Conservation (phyloP, 2,113 vertebrate species). For the Promerops cafer region DNA sequence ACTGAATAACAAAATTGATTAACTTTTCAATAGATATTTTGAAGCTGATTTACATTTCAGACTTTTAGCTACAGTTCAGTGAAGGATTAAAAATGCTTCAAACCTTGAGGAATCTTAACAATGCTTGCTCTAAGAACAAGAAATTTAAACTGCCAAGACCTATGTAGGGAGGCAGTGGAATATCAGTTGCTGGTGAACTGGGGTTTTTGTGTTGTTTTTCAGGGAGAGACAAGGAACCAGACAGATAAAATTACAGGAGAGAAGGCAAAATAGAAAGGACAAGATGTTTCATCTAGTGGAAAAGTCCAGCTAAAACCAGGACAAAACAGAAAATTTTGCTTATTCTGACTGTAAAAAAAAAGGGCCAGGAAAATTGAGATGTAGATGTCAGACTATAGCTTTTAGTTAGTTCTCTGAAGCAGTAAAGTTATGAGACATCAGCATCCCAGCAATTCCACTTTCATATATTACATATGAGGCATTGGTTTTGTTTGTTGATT, state of each 20-base stretch:
- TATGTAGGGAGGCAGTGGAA: neutral
- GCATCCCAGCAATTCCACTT: neutral
- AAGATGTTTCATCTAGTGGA: neutral
- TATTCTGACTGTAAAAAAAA: neutral
- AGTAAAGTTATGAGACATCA: neutral
- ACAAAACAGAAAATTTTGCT: neutral
- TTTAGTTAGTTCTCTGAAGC: neutral
- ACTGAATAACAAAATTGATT: neutral
- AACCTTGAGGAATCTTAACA: neutral
- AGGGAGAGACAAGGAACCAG: neutral
- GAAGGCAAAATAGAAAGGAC: neutral
- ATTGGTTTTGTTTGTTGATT: neutral
- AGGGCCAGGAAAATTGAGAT: neutral
- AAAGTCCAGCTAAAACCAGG: neutral
- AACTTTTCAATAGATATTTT: neutral
- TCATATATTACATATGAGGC: neutral
- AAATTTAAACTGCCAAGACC: neutral
- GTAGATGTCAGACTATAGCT: neutral
- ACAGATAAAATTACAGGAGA: neutral
- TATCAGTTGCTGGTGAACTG: neutral
- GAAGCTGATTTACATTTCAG: neutral
- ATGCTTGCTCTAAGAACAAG: neutral
- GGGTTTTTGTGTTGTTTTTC: neutral
- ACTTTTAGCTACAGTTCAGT: neutral
- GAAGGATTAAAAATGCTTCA: neutral